Evolutionary conservation across 2,888 invertebrate genomes (phyloP), one percentile per base, ranked within the genome.

Genomic region (Pemphredon lugubris): DNA sequence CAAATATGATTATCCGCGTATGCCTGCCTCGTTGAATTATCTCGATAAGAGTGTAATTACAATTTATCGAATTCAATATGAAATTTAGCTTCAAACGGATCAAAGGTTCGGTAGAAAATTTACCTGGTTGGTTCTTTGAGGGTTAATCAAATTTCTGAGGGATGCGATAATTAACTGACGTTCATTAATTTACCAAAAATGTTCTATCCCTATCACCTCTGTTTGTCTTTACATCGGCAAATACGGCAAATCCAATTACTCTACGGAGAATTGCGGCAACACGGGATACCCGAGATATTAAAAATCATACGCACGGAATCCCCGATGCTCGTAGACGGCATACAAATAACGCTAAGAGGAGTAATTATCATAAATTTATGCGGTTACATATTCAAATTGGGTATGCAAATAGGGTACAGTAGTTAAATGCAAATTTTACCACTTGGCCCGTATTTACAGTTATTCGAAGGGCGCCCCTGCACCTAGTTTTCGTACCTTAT

Each of bases 311-410:
- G 37, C 13, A 26, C 45, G 44, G 39, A 47, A 11, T 16, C 21
- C 30, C 18, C 16, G 18, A 30, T n/a, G 20, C 26, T 45, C 20
- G 21, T 16, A 47, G 18, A 20, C 39, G 40, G 42, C 21, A 47
- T 63, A 55, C 55, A 47, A 55, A 63, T 47, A 63, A 61, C 44
- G 54, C 47, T 55, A 55, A 55, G 55, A 30, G 39, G 55, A 40
- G 30, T 47, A 55, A 63, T 61, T 61, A 60, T 30, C 59, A 61
- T 55, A 63, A 63, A 54, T 58, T 58, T 44, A 64, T 58, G 58
- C 26, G 23, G 40, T 55, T 63, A 40, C 30, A 55, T 63, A 55
- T 63, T 63, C 30, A 63, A 55, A 47, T 63, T 55, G 47, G 42
- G 34, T 48, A 60, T 60, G 40, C 59, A 60, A 60, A 60, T 51